A percentile compares a stretch with the other conserved stretches of the same genome.
Conservation (phyloP, 2,113 vertebrate genomes). For the Mustela nigripes region DNA sequence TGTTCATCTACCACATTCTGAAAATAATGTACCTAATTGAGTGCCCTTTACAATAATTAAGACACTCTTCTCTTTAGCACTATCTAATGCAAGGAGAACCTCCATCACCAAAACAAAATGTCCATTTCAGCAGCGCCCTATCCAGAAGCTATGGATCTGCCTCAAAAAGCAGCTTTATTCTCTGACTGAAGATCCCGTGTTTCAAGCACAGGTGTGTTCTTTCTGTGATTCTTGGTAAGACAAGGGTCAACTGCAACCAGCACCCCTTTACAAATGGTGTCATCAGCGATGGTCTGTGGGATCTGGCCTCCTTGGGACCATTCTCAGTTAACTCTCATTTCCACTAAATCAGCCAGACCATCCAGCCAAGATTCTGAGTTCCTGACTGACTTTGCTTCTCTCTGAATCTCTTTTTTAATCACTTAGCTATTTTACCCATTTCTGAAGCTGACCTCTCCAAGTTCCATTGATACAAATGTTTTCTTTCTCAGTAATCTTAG, state of each 20-base stretch:
- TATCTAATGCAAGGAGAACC: not conserved
- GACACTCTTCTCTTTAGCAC: not conserved
- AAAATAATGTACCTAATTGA: not conserved
- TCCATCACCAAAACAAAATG: not conserved
- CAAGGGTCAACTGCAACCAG: not conserved
- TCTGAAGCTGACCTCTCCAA: not conserved
- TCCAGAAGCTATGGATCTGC: not conserved
- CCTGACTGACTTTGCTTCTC: not conserved
- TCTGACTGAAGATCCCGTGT: not conserved
- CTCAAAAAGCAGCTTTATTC: not conserved
- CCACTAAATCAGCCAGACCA: not conserved
- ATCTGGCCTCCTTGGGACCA: not conserved
- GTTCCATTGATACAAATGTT: not conserved
- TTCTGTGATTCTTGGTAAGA: too few species aligned
- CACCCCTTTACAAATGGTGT: accelerated
- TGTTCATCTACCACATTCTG: not conserved
- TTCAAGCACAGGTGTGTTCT: not conserved
- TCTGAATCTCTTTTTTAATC: not conserved
- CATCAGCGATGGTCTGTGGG: accelerated
- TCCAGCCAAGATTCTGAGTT: not conserved
- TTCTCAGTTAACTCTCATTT: not conserved
- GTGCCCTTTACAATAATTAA: not conserved
- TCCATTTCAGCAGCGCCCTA: not conserved
- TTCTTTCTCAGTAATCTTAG: not conserved
- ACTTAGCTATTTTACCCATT: not conserved